Conservation (phyloP, 92 coral and sea anemone genomes). For the Parazoanthus darwini region DNA sequence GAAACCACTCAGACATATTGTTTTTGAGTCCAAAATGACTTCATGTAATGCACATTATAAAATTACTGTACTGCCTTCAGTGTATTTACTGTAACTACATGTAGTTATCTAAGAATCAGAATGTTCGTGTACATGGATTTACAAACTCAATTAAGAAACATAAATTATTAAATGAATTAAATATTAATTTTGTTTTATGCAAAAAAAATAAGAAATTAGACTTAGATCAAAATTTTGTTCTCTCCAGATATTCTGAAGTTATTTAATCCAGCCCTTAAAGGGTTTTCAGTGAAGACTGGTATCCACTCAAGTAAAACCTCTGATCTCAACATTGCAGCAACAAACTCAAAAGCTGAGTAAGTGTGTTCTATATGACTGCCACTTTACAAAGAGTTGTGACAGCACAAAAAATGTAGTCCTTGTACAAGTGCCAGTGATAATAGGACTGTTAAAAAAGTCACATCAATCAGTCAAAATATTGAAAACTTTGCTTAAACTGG, state of each 20-base stretch:
- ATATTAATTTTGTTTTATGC: background rate
- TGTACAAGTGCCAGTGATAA: too few relatives aligned
- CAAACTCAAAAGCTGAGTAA: conserved; percentile 68
- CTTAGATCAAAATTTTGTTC: background rate
- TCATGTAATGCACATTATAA: too few relatives aligned
- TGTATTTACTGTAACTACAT: too few relatives aligned
- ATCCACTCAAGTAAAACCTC: conserved; percentile 7
- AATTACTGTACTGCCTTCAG: too few relatives aligned
- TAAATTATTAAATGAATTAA: too few relatives aligned
- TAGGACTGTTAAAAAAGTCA: too few relatives aligned
- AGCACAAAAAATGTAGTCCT: background rate
- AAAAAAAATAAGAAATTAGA: too few relatives aligned
- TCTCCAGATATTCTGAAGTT: conserved; percentile 75
- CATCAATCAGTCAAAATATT: background rate
- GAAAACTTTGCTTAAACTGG: background rate
- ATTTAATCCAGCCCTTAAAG: conserved; percentile 76
- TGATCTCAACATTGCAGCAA: conserved; percentile 70
- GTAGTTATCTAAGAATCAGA: too few relatives aligned
- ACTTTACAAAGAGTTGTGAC: background rate
- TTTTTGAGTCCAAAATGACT: too few relatives aligned
- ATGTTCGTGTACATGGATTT: background rate
- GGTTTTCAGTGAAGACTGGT: conserved; percentile 61
- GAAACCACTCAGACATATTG: too few relatives aligned
- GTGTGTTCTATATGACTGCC: background rate
- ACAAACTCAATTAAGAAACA: too few relatives aligned